A percentile compares a stretch with the other conserved stretches of the same genome.
Evolutionary conservation across 2,113 vertebrate genomes (phyloP).

Genomic region (Phyllostomus hastatus): DNA sequence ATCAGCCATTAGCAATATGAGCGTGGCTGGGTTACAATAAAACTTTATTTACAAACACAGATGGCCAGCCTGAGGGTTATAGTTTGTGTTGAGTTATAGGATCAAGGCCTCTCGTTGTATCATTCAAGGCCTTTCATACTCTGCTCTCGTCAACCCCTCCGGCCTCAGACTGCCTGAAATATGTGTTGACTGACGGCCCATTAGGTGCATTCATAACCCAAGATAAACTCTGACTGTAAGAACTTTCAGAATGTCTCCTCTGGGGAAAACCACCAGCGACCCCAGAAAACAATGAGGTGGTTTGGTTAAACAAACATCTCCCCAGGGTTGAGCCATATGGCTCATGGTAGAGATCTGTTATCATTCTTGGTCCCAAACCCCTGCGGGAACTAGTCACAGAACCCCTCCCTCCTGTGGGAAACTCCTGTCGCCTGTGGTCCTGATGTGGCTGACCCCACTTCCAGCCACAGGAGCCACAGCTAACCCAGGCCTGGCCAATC

Average conservation of each 20-base stretch:
- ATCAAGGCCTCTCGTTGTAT: not conserved
- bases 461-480: not conserved
- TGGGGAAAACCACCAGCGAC: not conserved
- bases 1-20: not conserved
- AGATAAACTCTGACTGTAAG: too few relatives aligned
- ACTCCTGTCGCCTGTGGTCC: not conserved
- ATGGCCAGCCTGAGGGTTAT: not conserved
- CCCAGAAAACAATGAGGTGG: not conserved
- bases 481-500: not conserved
- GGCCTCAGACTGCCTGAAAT: not conserved
- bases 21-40: not conserved
- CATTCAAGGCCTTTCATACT: not conserved
- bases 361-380: not conserved
- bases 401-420: not conserved
- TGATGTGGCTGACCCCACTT: not conserved
- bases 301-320: not conserved
- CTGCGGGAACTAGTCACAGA: not conserved
- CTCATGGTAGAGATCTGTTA: rapidly evolving
- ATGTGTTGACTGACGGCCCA: not conserved
- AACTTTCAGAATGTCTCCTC: not conserved
- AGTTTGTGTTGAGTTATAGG: not conserved
- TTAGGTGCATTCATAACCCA: too few relatives aligned
- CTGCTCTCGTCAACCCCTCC: not conserved
- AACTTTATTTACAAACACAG: not conserved
- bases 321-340: not conserved